A percentile compares a stretch with the other conserved stretches of the same genome.
These are phyloP conservation scores for Tridacna crocea DNA, from an alignment of 2,888 invertebrate species.

Conservation along the genomic window DNA sequence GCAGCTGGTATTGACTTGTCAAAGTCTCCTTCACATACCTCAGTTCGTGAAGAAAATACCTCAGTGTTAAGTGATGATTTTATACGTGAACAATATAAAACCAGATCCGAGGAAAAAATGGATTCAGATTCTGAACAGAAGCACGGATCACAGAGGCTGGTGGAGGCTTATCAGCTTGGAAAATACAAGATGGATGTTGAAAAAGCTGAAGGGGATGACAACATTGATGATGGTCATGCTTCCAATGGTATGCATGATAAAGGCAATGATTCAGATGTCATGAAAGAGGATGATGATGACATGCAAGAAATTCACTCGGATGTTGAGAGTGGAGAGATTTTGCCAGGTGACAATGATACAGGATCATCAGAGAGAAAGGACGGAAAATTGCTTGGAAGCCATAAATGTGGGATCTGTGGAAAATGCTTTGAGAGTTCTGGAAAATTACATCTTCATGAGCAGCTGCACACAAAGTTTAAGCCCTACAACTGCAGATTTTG, in stretches of 20 bases:
- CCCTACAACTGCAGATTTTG: conserved; percentile 77
- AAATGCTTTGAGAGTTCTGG: conserved; percentile 70
- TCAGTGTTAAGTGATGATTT: conserved; percentile 59
- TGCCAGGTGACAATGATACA: conserved; percentile 12
- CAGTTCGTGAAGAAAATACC: conserved; percentile 58
- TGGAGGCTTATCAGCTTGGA: conserved; percentile 22
- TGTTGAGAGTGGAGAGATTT: conserved; percentile 37
- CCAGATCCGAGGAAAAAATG: conserved; percentile 35
- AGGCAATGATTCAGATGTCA: conserved; percentile 22
- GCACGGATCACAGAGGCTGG: conserved; percentile 9
- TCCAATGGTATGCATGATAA: conserved; percentile 17
- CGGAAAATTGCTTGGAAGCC: conserved; percentile 48
- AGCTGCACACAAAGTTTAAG: conserved; percentile 73
- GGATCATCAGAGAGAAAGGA: conserved; percentile 46
- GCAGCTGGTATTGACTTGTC: conserved; percentile 56
- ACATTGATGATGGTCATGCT: conserved; percentile 25
- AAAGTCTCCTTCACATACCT: conserved; percentile 66
- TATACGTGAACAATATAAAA: conserved; percentile 52
- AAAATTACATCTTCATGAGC: conserved; percentile 72
- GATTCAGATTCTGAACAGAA: conserved; percentile 25
- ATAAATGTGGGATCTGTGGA: conserved; percentile 74
- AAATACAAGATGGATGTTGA: conserved; percentile 27
- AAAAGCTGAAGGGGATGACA: conserved; percentile 29
- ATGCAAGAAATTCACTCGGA: conserved; percentile 24
- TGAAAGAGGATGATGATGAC: conserved; percentile 27